phyloP scores from a whole-genome alignment of 1,140 invertebrate genomes.

The Drosophila yakuba region DNA sequence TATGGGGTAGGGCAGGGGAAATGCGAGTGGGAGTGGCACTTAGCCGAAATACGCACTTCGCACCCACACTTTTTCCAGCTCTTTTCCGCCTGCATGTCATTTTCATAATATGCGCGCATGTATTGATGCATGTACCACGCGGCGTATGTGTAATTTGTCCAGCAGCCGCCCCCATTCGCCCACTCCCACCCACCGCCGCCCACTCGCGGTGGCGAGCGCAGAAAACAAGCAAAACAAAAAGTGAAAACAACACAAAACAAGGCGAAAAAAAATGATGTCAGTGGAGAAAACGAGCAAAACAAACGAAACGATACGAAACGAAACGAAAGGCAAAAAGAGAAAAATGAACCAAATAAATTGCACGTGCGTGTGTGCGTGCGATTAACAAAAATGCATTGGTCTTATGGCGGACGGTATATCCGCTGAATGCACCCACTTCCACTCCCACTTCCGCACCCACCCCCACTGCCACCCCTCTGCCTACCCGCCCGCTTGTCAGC shows the following conservation, averaged over 20 bases:
- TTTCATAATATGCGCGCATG: slow-evolving; percentile 44
- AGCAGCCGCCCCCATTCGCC: slow-evolving; percentile 38
- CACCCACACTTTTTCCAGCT: background rate
- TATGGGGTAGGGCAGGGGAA: too few relatives aligned
- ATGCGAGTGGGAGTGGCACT: slow-evolving; percentile 9
- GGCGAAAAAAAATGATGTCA: slow-evolving; percentile 70
- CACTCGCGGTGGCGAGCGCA: slow-evolving; percentile 4
- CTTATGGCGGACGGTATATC: slow-evolving; percentile 56
- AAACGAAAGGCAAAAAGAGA: slow-evolving; percentile 43
- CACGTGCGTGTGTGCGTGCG: slow-evolving; percentile 28
- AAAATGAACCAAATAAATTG: slow-evolving; percentile 77
- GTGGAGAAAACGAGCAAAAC: slow-evolving; percentile 81
- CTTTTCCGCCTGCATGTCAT: slow-evolving; percentile 30
- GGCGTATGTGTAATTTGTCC: slow-evolving; percentile 61
- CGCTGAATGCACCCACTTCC: background rate
- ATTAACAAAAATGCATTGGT: slow-evolving; percentile 78
- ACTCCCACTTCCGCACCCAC: background rate
- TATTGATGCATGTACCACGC: slow-evolving; percentile 42
- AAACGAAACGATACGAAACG: slow-evolving; percentile 41
- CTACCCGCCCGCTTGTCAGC: background rate
- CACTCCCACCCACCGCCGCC: background rate
- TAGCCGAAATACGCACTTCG: slow-evolving; percentile 51
- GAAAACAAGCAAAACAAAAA: slow-evolving; percentile 78
- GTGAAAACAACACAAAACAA: slow-evolving; percentile 75
- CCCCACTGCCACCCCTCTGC: background rate